Percentiles rank a stretch among this genome's conserved stretches.
phyloP scores from a whole-genome alignment of 2,797 vertebrate species.

The Halcyon smyrnensis region DNA sequence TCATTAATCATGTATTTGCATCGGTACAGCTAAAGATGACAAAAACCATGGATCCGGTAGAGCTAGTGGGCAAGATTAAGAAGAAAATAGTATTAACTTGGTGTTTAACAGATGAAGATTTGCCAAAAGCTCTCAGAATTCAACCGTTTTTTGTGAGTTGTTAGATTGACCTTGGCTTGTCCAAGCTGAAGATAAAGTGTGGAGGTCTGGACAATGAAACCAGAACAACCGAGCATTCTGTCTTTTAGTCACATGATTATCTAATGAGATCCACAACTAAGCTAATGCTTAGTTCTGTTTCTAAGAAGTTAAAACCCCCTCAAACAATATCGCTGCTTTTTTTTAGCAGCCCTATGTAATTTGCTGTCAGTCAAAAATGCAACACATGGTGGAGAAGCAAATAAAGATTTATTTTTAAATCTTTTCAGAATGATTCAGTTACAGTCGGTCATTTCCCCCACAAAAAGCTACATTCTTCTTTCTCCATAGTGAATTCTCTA shows the following conservation, averaged over 20 bases:
- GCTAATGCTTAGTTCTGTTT: neutral
- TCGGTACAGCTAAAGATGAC: neutral
- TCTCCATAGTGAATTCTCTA: neutral
- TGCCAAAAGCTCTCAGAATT: neutral
- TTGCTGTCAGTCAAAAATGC: slow-evolving; percentile 12
- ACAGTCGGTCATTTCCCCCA: neutral
- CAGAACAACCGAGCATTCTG: neutral
- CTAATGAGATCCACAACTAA: neutral
- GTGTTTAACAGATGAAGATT: neutral
- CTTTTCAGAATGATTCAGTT: neutral
- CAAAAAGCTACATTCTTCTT: neutral
- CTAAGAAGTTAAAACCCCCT: neutral
- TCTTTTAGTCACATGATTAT: neutral
- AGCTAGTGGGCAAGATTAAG: neutral
- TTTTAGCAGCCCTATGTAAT: neutral
- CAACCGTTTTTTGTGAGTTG: neutral
- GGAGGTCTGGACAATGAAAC: neutral
- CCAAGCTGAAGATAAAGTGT: neutral
- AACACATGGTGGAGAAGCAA: neutral
- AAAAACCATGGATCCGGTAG: neutral
- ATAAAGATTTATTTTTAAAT: neutral
- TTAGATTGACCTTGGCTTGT: neutral
- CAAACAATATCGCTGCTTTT: neutral
- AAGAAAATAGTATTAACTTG: neutral
- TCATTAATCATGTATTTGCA: neutral